Evolutionary conservation across 2,113 vertebrate species (phyloP), one percentile per base, ranked within the genome.

Genomic region (Strigops habroptila): DNA sequence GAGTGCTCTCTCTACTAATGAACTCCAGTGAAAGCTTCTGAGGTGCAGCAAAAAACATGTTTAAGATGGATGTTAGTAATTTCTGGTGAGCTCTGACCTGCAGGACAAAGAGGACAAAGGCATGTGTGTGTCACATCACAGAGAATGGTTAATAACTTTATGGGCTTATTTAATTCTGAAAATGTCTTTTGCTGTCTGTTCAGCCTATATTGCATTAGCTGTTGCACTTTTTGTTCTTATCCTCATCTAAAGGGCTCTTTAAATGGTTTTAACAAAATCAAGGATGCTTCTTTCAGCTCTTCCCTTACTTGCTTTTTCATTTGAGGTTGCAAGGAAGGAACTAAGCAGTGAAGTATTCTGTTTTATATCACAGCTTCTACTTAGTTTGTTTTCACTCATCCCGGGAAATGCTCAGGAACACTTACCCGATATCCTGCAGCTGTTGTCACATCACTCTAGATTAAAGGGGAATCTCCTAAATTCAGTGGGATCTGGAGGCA

Each of bases 381-480:
- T 98, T 97, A 99, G 98, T 96, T 98, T 99, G 93, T 98, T 99
- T 97, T 97, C 98, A 96, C 98, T 98, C 86, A 98, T 98, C 95
- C 98, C 98, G 78, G 98, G 98, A 93, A 97, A 98, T 90, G 98
- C 98, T 97, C 98, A 98, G 97, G 98, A 98, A 98, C 98, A 98
- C 97, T 98, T 98, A 97, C 98, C 98, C 1, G 98, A 98, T 97
- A 98, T 97, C 97, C 97, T 98, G 96, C 98, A 96, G 85, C 88
- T 98, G 84, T 97, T 98, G 96, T 98, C 98, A 97, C 97, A 97
- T 97, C 98, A 98, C 97, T 97, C 96, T 76, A 98, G 98, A 98
- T 97, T 99, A 97, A 99, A 99, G 97, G 97, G 87, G 97, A 97
- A 97, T 95, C 91, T 97, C 74, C 85, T 98, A 95, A 96, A 95